phyloP scores from a whole-genome alignment of 2,797 vertebrate genomes.

The Cheirogaleus major region DNA sequence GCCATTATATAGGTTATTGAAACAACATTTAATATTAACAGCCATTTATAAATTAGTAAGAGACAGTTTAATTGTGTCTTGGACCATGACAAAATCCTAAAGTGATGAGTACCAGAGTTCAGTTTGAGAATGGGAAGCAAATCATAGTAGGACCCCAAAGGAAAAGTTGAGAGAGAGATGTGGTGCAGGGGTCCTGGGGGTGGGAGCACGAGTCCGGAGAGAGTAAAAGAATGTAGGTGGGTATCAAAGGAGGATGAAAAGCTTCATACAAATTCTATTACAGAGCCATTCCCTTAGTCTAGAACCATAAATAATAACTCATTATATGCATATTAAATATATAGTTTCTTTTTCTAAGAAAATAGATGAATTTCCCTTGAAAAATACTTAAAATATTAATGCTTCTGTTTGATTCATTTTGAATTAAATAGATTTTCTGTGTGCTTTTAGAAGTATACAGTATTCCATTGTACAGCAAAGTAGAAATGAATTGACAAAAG shows the following conservation, averaged over 20 bases:
- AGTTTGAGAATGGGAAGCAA: neutral
- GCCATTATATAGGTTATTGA: neutral
- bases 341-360: neutral
- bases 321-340: neutral
- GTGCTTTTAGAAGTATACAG: neutral
- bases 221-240: neutral
- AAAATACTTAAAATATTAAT: neutral
- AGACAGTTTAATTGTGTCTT: neutral
- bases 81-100: neutral
- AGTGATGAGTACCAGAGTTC: neutral
- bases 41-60: neutral
- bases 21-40: neutral
- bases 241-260: neutral
- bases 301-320: neutral
- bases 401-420: neutral
- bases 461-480: neutral
- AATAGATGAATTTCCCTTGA: neutral
- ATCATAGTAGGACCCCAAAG: neutral
- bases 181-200: too few species aligned
- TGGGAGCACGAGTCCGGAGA: rapidly evolving
- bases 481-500: neutral
- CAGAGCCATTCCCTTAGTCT: neutral
- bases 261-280: neutral
- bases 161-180: neutral
- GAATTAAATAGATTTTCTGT: neutral